Evolutionary conservation across 2,797 vertebrate genomes (phyloP).

Genomic region (Rhinella marina): DNA sequence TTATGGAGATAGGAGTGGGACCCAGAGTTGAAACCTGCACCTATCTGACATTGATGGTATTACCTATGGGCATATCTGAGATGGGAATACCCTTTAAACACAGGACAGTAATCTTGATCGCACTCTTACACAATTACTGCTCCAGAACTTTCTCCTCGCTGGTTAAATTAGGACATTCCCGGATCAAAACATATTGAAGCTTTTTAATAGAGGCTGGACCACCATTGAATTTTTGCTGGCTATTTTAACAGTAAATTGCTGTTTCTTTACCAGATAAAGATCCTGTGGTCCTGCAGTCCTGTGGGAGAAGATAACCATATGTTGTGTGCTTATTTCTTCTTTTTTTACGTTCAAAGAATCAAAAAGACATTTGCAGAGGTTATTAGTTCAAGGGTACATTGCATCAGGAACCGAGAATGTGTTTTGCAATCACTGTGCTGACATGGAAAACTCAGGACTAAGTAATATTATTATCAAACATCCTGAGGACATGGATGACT

Average conservation of each 20-base stretch:
- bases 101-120: too few relatives aligned
- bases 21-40: too few relatives aligned
- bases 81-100: too few relatives aligned
- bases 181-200: neutral
- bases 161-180: neutral
- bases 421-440: slow-evolving; percentile 39
- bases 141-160: too few relatives aligned
- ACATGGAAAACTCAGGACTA: slow-evolving; percentile 42
- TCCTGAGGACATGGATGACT: slow-evolving; percentile 45
- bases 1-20: too few relatives aligned
- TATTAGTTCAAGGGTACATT: slow-evolving; percentile 34
- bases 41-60: too few relatives aligned
- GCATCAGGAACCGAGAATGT: slow-evolving; percentile 19
- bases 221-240: neutral
- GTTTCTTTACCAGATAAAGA: neutral
- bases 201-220: neutral
- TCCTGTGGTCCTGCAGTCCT: neutral
- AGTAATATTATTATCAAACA: slow-evolving; percentile 50
- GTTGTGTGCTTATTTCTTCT: neutral
- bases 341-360: neutral
- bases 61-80: too few relatives aligned
- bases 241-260: neutral
- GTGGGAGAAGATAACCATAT: neutral
- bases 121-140: too few relatives aligned
- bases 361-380: neutral